These are phyloP conservation scores for Agrochola lota DNA, from an alignment of 2,888 invertebrate genomes.

Conservation along the genomic window DNA sequence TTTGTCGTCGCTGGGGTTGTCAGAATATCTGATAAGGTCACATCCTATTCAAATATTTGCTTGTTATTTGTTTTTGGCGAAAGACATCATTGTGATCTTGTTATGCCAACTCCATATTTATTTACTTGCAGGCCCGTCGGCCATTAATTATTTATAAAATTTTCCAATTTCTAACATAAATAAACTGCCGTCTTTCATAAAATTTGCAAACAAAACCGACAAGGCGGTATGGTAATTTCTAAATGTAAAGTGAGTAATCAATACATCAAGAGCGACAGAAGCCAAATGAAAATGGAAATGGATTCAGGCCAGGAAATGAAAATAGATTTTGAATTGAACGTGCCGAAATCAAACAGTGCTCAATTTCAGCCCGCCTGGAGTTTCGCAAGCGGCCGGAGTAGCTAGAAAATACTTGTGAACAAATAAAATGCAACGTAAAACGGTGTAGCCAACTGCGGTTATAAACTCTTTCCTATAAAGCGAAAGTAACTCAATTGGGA, in stretches of 20 bases:
- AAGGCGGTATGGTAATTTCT: slow-evolving; percentile 63
- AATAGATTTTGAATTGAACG: slow-evolving; percentile 74
- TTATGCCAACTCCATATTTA: slow-evolving; percentile 20
- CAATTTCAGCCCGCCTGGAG: slow-evolving; percentile 61
- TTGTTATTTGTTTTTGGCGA: background rate
- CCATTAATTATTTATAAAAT: slow-evolving; percentile 43
- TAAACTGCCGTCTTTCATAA: slow-evolving; percentile 58
- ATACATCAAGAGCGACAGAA: slow-evolving; percentile 72
- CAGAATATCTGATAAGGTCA: background rate
- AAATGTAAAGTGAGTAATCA: slow-evolving; percentile 73
- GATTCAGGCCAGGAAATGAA: slow-evolving; percentile 73
- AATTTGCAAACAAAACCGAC: slow-evolving; percentile 63
- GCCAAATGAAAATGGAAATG: slow-evolving; percentile 75
- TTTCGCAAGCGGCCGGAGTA: slow-evolving; percentile 46
- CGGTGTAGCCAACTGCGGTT: slow-evolving; percentile 41
- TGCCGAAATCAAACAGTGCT: slow-evolving; percentile 72
- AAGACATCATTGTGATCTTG: slow-evolving; percentile 6
- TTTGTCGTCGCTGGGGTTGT: background rate
- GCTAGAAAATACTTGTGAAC: slow-evolving; percentile 60
- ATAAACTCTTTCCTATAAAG: slow-evolving; percentile 53
- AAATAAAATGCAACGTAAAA: slow-evolving; percentile 61
- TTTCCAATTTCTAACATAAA: slow-evolving; percentile 45
- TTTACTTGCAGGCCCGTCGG: slow-evolving; percentile 1
- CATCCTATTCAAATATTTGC: slow-evolving; percentile 16
- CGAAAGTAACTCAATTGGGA: slow-evolving; percentile 47